These are phyloP conservation scores for Lasius fuliginosus DNA, from an alignment of 2,888 invertebrate genomes.

Conservation along the genomic window DNA sequence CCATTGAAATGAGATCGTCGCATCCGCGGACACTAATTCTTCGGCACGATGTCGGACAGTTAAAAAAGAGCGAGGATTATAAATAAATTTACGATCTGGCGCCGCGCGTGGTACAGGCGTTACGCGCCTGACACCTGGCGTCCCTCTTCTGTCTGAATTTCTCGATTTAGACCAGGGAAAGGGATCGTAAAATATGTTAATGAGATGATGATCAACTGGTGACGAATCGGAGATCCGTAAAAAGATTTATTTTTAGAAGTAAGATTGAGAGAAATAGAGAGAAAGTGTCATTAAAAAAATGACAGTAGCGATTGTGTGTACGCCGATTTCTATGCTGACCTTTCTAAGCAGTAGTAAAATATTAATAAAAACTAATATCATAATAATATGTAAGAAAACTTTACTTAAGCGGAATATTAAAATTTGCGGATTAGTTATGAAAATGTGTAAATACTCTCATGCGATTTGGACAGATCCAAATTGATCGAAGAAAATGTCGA, in stretches of 20 bases:
- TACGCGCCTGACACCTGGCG: conserved; percentile 55
- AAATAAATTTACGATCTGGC: conserved; percentile 66
- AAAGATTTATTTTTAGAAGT: neutral
- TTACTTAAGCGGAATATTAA: neutral
- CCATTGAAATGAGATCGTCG: conserved; percentile 36
- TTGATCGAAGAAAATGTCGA: neutral
- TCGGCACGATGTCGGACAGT: conserved; percentile 48
- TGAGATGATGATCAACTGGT: conserved; percentile 17
- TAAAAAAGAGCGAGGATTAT: conserved; percentile 68
- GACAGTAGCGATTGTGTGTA: neutral
- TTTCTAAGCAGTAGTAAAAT: neutral
- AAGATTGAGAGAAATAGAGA: neutral
- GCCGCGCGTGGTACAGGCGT: conserved; percentile 32
- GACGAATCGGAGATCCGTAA: neutral
- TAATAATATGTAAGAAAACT: neutral
- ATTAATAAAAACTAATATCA: neutral
- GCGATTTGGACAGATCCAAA: neutral
- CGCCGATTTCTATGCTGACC: neutral
- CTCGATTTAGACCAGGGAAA: neutral
- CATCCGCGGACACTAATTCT: conserved; percentile 70
- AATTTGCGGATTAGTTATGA: neutral
- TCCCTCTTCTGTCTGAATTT: conserved; percentile 24
- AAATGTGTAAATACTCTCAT: neutral
- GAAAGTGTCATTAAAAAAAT: neutral
- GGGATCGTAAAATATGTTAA: conserved; percentile 15